phyloP scores from a whole-genome alignment of 2,888 invertebrate genomes.

The Sylvicola fuscatus region DNA sequence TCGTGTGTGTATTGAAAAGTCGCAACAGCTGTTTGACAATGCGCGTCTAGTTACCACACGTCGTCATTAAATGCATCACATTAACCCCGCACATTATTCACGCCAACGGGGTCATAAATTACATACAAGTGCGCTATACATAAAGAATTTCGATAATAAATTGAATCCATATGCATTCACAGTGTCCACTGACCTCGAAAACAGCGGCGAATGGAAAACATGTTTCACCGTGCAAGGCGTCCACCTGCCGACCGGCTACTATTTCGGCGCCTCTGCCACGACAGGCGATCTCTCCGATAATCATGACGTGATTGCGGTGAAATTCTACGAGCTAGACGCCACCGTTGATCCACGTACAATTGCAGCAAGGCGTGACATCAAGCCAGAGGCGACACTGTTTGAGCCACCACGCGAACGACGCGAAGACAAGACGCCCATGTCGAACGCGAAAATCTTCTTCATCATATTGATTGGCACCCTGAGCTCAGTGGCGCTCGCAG shows the following conservation, averaged over 20 bases:
- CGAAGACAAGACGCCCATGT: constrained; percentile 75
- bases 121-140: too few relatives aligned
- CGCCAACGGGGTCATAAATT: too few relatives aligned
- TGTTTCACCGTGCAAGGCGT: constrained; percentile 83
- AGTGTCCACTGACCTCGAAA: constrained; percentile 80
- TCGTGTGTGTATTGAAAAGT: too few relatives aligned
- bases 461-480: constrained; percentile 69
- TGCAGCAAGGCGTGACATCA: constrained; percentile 32
- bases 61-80: too few relatives aligned
- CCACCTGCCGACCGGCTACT: constrained; percentile 84
- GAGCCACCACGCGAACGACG: constrained; percentile 82
- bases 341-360: constrained; percentile 20
- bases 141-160: constrained; percentile 4
- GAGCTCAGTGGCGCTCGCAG: constrained; percentile 59
- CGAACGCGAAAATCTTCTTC: constrained; percentile 79
- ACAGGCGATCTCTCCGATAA: constrained; percentile 95
- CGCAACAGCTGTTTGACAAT: too few relatives aligned
- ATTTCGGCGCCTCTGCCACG: constrained; percentile 82
- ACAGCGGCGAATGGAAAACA: constrained; percentile 82
- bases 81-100: too few relatives aligned
- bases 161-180: constrained; percentile 5
- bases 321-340: constrained; percentile 80
- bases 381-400: constrained; percentile 75
- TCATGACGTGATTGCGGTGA: constrained; percentile 83
- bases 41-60: too few relatives aligned